Evolutionary conservation across 2,888 invertebrate species (phyloP).

Genomic region (Spodoptera picta): DNA sequence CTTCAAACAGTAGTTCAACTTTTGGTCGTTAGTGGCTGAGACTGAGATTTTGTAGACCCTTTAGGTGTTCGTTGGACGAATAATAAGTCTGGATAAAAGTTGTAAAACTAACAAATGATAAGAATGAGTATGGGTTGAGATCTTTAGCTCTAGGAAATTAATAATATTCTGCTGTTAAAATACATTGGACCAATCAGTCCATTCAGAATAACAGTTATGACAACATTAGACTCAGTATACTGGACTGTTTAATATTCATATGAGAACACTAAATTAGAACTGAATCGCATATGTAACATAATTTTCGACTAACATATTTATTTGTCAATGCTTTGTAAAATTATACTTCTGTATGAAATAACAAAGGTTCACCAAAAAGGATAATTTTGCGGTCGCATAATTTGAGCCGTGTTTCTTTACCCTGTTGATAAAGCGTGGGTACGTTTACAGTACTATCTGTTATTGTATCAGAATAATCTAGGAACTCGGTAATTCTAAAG

Average conservation of each 20-base stretch:
- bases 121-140: conserved; percentile 8
- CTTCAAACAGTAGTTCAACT: conserved; percentile 51
- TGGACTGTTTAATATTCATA: conserved; percentile 22
- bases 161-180: conserved; percentile 5
- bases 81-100: conserved; percentile 35
- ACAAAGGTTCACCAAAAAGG: conserved; percentile 23
- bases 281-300: background rate
- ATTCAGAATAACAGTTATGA: conserved; percentile 13
- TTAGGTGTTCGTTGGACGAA: conserved; percentile 41
- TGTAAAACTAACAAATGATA: conserved; percentile 15
- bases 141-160: conserved; percentile 13
- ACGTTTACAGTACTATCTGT: conserved; percentile 1
- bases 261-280: conserved; percentile 16
- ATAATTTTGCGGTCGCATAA: conserved; percentile 35
- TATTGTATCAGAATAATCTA: background rate
- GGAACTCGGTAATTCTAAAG: too few relatives aligned
- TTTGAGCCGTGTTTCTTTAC: conserved; percentile 26
- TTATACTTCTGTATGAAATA: conserved; percentile 35
- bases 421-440: conserved; percentile 13
- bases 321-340: conserved; percentile 15
- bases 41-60: conserved; percentile 48
- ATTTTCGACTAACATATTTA: conserved; percentile 7
- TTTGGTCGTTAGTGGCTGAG: conserved; percentile 44
- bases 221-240: conserved; percentile 33
- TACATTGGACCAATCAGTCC: conserved; percentile 30